Evolutionary conservation across 2,888 invertebrate species (phyloP).

Genomic region (Platycnemis pennipes): DNA sequence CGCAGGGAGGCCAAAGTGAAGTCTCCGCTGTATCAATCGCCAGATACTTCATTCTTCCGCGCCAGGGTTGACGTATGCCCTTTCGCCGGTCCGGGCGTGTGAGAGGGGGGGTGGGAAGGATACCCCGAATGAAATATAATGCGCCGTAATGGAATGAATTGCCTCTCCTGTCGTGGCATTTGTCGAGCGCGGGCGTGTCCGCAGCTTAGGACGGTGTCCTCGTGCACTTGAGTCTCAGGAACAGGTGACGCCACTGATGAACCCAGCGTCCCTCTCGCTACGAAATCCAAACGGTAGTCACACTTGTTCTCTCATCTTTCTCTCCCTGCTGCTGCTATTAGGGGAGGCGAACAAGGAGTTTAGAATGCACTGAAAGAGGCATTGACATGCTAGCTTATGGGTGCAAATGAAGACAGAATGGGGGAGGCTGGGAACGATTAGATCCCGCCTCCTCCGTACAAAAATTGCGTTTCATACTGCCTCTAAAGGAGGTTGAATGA

Average conservation of each 20-base stretch:
- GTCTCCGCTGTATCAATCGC: slow-evolving; percentile 14
- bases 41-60: slow-evolving; percentile 55
- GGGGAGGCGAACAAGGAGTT: too few species aligned
- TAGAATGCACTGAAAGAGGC: too few species aligned
- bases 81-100: neutral
- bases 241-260: neutral
- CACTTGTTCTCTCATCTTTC: too few species aligned
- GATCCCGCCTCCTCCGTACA: too few species aligned
- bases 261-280: too few species aligned
- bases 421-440: too few species aligned
- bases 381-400: too few species aligned
- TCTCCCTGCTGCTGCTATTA: too few species aligned
- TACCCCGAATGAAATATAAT: slow-evolving; percentile 47
- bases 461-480: too few species aligned
- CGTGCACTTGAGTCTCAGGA: neutral
- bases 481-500: too few species aligned
- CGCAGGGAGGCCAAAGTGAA: neutral
- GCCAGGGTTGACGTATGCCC: slow-evolving; percentile 37
- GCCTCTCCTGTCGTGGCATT: slow-evolving; percentile 21
- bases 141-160: slow-evolving; percentile 54
- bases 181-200: neutral
- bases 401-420: too few species aligned
- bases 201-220: neutral
- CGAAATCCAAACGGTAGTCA: too few species aligned
- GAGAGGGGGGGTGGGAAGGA: neutral